Base-by-base conservation (phyloP, 2,888 invertebrate species). In the Amiota minor region DNA sequence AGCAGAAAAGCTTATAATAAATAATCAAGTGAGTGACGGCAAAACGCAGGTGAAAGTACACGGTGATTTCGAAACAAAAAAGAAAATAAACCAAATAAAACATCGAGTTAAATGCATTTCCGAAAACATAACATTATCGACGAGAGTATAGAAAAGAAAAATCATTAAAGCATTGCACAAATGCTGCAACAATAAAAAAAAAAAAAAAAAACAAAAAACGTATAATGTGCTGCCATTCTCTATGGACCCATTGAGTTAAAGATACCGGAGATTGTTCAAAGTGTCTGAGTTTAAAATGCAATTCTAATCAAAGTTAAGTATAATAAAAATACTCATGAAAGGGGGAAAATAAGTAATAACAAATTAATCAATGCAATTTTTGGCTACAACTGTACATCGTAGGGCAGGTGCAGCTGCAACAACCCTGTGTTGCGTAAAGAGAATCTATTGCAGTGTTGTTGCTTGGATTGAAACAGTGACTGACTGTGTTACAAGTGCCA, bases 91-190 rank as follows among this genome's bases (percentile, higher is more conserved):
- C 11, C 12, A 47, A 45, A 65, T 16, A 47, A 65, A 16, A 47
- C n/a, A 16, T 12, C 10, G 23, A 53, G 23, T 68, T 50, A 50
- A 50, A 68, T 68, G 23, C n/a, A 68, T 68, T 53, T 68, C 53
- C 53, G 53, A 68, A 68, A 68, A 50, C 67, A 68, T 46, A 64
- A 16, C 46, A 64, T 8, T 16, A 64, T n/a, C 62, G 45, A 65
- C 47, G 47, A 47, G 16, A 65, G 47, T 18, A 18, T 78, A 79
- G 72, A 74, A 75, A 79, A 79, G 76, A 77, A 79, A 75, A 78
- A 78, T 67, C 72, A 72, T 45, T 55, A 72, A 72, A 68, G 47
- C 72, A 72, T 72, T 53, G 50, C n/a, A 18, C 59, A 61, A 71
- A 71, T 35, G 71, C 18, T 45, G 18, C 71, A 20, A 71, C 53